These are phyloP conservation scores for Rambutsinella grinnellia DNA, from an alignment of 2,888 invertebrate species.

Conservation along the genomic window DNA sequence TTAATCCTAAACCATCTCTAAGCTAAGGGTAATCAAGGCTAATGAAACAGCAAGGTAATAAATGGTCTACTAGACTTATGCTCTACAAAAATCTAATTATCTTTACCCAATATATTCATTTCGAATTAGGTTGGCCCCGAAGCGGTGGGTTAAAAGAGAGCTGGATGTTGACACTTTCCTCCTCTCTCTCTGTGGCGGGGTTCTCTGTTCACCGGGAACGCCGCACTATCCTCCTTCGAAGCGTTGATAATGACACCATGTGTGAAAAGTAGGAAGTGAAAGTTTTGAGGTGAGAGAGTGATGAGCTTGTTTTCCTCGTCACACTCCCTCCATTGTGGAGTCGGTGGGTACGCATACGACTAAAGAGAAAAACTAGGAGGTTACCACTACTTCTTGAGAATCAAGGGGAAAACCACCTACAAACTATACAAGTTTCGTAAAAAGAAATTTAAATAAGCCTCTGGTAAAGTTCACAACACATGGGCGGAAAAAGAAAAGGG, in stretches of 20 bases:
- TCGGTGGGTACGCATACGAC: neutral
- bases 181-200: neutral
- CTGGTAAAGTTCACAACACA: conserved; percentile 1
- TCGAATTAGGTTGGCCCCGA: conserved; percentile 27
- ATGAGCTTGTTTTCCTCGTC: neutral
- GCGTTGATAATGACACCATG: neutral
- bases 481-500: neutral
- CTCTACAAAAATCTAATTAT: conserved; percentile 13
- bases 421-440: neutral
- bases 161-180: neutral
- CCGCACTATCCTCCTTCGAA: neutral
- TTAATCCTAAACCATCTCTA: too few species aligned
- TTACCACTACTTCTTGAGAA: neutral
- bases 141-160: neutral
- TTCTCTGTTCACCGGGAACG: neutral
- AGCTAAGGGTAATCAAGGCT: too few species aligned
- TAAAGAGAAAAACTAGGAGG: neutral
- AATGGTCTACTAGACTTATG: too few species aligned
- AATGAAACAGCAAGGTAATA: too few species aligned
- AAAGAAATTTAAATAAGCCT: neutral
- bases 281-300: neutral
- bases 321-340: neutral
- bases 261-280: neutral
- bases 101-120: conserved; percentile 44
- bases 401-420: too few species aligned